Evolutionary conservation across 1,140 invertebrate genomes (phyloP).

Genomic region (Ceratina australensis): DNA sequence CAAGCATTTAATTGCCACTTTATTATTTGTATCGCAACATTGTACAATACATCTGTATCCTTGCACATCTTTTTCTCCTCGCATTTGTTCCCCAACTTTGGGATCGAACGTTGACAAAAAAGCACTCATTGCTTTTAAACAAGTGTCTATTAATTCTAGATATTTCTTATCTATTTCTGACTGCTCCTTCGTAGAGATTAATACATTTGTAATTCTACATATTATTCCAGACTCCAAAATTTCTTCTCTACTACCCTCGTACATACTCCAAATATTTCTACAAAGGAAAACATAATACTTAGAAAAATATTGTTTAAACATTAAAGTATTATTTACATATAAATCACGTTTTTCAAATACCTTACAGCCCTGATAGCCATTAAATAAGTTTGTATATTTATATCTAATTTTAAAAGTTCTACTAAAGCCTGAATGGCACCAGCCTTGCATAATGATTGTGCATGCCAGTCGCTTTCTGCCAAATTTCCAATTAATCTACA

Average conservation of each 20-base stretch:
- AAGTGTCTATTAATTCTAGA: conserved; percentile 64
- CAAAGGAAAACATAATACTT: conserved; percentile 26
- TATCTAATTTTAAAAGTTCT: conserved; percentile 58
- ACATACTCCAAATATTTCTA: conserved; percentile 72
- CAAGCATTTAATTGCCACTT: conserved; percentile 69
- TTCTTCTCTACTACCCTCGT: conserved; percentile 64
- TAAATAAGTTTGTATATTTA: conserved; percentile 63
- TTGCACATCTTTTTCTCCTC: conserved; percentile 59
- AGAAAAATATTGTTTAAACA: neutral
- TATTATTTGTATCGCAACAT: conserved; percentile 62
- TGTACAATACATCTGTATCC: conserved; percentile 68
- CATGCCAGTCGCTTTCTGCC: conserved; percentile 67
- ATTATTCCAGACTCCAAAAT: conserved; percentile 66
- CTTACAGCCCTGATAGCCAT: conserved; percentile 73
- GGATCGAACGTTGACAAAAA: conserved; percentile 61
- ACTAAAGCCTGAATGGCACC: conserved; percentile 60
- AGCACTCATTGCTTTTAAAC: conserved; percentile 70
- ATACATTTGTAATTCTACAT: conserved; percentile 60
- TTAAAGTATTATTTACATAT: neutral
- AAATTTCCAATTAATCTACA: conserved; percentile 74
- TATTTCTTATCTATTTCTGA: conserved; percentile 52
- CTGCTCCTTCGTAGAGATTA: conserved; percentile 60
- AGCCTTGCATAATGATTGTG: conserved; percentile 66
- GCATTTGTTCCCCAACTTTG: conserved; percentile 65
- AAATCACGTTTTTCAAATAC: conserved; percentile 50